phyloP scores from a whole-genome alignment of 92 coral and sea anemone genomes.

The Umimayanthus chanpuru region DNA sequence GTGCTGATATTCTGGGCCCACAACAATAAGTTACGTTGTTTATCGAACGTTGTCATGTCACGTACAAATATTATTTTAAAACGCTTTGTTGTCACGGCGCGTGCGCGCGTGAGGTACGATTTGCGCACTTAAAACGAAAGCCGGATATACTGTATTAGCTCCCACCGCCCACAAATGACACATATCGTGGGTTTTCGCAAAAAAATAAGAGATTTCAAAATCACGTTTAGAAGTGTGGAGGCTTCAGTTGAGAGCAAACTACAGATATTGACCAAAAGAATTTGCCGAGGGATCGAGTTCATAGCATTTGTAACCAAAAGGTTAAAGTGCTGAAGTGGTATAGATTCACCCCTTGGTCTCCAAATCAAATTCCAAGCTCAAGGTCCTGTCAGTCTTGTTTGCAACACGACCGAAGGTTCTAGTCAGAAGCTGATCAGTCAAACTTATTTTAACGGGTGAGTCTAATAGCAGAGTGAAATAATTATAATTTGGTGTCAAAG shows the following conservation, averaged over 20 bases:
- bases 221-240: neutral
- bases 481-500: too few species aligned
- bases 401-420: neutral
- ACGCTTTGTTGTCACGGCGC: neutral
- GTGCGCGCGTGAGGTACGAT: neutral
- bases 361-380: neutral
- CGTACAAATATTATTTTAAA: neutral
- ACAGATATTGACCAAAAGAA: neutral
- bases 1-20: slow-evolving; percentile 10
- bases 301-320: neutral
- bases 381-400: neutral
- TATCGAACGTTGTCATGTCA: slow-evolving; percentile 1
- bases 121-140: neutral
- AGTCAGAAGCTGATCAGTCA: neutral
- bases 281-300: neutral
- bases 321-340: neutral
- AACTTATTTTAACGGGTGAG: neutral
- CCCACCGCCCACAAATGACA: neutral
- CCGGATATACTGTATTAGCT: neutral
- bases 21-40: neutral
- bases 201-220: neutral
- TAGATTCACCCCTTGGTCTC: neutral
- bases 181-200: neutral
- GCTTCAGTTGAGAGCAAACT: neutral
- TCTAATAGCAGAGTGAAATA: neutral